phyloP scores from a whole-genome alignment of 2,797 vertebrate genomes.

The Etheostoma nigrum region DNA sequence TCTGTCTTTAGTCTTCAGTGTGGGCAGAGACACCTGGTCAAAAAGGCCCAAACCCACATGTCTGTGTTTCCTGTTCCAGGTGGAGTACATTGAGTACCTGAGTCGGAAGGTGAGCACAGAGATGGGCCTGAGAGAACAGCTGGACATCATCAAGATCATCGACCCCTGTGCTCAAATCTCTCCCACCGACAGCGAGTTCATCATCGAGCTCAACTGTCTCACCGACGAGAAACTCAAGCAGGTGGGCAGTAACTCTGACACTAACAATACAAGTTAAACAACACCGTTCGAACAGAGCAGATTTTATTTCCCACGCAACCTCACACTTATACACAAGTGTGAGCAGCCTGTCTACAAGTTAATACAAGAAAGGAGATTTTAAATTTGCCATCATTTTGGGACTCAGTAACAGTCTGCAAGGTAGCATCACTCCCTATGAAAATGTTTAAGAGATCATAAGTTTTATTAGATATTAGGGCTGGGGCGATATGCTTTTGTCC shows the following conservation, averaged over 20 bases:
- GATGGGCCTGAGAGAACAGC: conserved; percentile 98
- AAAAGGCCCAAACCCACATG: background rate
- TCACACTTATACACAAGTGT: background rate
- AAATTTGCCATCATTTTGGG: background rate
- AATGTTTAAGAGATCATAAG: background rate
- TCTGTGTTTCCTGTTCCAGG: conserved; percentile 78
- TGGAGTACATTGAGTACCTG: conserved; percentile 99
- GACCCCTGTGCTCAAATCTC: conserved; percentile 98
- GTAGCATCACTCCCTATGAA: background rate
- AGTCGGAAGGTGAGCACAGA: conserved; percentile 99
- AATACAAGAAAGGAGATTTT: background rate
- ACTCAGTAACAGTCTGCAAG: background rate
- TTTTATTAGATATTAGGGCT: background rate
- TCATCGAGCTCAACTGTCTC: conserved; percentile 98
- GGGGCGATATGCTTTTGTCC: too few relatives aligned
- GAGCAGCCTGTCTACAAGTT: background rate
- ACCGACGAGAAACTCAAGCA: conserved; percentile 99
- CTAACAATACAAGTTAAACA: background rate
- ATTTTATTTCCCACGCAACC: too few relatives aligned
- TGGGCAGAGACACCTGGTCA: background rate
- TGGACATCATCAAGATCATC: conserved; percentile 99
- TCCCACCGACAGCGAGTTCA: conserved; percentile 99
- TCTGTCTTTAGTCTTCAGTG: background rate
- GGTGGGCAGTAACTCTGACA: conserved; percentile 77
- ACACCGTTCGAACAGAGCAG: too few relatives aligned